phyloP scores from a whole-genome alignment of 2,113 vertebrate genomes.

The Brienomyrus brachyistius region DNA sequence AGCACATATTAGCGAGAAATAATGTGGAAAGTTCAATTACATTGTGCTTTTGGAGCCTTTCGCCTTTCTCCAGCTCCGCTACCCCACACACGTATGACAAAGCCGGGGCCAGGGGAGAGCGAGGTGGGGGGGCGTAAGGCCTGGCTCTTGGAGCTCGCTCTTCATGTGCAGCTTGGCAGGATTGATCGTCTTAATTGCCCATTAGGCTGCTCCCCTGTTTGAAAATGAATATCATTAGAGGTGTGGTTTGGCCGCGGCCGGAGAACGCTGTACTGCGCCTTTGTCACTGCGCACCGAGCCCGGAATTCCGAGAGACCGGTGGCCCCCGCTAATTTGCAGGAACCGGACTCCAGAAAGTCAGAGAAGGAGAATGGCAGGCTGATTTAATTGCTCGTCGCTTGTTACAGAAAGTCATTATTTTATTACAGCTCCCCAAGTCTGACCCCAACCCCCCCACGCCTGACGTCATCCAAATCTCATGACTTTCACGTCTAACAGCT shows the following conservation, averaged over 20 bases:
- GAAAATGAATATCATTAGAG: slow-evolving; percentile 74
- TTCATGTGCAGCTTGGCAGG: slow-evolving; percentile 69
- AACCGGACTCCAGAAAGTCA: slow-evolving; percentile 49
- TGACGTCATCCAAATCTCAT: neutral
- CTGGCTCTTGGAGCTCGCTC: slow-evolving; percentile 58
- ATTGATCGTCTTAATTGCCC: slow-evolving; percentile 77
- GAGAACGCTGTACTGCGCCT: slow-evolving; percentile 55
- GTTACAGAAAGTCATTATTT: slow-evolving; percentile 44
- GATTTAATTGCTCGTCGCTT: slow-evolving; percentile 44
- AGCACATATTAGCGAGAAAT: slow-evolving; percentile 71
- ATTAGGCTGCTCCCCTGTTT: slow-evolving; percentile 73
- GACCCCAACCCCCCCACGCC: neutral
- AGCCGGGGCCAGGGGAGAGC: slow-evolving; percentile 48
- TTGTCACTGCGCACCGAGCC: slow-evolving; percentile 52
- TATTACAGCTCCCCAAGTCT: slow-evolving; percentile 35
- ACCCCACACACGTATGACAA: slow-evolving; percentile 63
- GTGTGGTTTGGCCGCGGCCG: slow-evolving; percentile 53
- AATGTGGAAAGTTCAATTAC: slow-evolving; percentile 81
- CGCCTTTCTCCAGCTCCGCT: slow-evolving; percentile 46
- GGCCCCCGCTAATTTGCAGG: slow-evolving; percentile 50
- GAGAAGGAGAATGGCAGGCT: slow-evolving; percentile 46
- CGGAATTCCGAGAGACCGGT: slow-evolving; percentile 57
- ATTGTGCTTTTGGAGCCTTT: slow-evolving; percentile 67
- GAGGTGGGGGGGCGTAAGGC: slow-evolving; percentile 51
- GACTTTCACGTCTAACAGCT: slow-evolving; percentile 37